Evolutionary conservation across 2,888 invertebrate genomes (phyloP), one percentile per base, ranked within the genome.

Genomic region (Drosophila dives): DNA sequence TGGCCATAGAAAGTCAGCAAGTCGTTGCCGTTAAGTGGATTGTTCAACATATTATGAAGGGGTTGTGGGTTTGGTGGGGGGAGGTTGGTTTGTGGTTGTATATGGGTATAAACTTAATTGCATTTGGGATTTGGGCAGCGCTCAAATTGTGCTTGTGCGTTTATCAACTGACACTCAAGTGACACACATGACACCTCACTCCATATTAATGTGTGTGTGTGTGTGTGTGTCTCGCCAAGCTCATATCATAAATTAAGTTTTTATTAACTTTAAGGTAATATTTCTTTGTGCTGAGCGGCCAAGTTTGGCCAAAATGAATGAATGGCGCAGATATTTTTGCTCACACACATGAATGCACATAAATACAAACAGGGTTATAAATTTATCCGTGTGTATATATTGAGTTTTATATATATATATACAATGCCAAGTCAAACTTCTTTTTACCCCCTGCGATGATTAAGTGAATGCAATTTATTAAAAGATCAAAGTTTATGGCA

Each of bases 401-500:
- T 45, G 45, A 45, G 23, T 23, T 15, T 15, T n/a, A 32, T 26
- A 3, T 56, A 64, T 65, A 42, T 36, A 11, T 42, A 23, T 34
- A 56, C 4, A 53, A 15, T 12, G 23, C 33, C 29, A 33, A 58
- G 51, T 26, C 29, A n/a, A 64, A 77, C 17, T 81, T 75, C 11
- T 78, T 73, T 53, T 34, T 62, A 23, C 58, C 56, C 56, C 65
- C 67, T 71, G 64, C 50, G 65, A 77, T 89, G 89, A 86, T 85
- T 81, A 85, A 89, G 72, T 66, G 62, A 53, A 32, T 61, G 68
- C 71, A 65, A 86, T 86, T 86, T 86, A 85, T 89, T 81, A 84
- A 66, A 58, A 86, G 84, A 88, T 88, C 84, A 82, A 86, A 80
- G 72, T 84, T 88, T 86, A 77, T 73, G 64, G 72, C 72, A 64